A percentile compares a stretch with the other conserved stretches of the same genome.
Evolutionary conservation across 2,888 invertebrate genomes (phyloP).

Genomic region (Coecobrya sp.): DNA sequence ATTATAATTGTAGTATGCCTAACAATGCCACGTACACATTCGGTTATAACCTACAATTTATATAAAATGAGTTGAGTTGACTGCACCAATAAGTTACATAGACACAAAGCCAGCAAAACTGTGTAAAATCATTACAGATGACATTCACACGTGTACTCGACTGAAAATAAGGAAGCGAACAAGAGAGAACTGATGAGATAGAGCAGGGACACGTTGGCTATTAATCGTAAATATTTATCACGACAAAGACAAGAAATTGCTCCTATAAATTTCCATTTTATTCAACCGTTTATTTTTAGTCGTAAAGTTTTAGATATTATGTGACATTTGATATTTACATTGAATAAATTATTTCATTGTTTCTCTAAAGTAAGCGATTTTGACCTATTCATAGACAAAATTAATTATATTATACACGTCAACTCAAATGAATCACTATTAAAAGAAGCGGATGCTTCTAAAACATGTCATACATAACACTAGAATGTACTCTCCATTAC

Average conservation of each 20-base stretch:
- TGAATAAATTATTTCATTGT: conserved; percentile 3
- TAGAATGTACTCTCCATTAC: neutral
- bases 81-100: neutral
- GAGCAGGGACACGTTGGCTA: neutral
- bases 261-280: neutral
- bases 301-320: no score
- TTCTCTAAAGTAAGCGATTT: neutral
- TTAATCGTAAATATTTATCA: neutral
- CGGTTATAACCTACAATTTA: neutral
- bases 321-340: neutral
- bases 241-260: neutral
- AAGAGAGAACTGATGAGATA: neutral
- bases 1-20: neutral
- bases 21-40: neutral
- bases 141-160: conserved; percentile 76
- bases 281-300: no score
- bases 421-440: no score
- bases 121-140: neutral
- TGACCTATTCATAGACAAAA: no score
- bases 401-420: no score
- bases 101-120: neutral
- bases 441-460: no score
- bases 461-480: no score
- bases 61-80: neutral
- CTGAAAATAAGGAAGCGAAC: conserved; percentile 68